Evolutionary conservation across 2,888 invertebrate genomes (phyloP).

Genomic region (Acrocera orbiculus): DNA sequence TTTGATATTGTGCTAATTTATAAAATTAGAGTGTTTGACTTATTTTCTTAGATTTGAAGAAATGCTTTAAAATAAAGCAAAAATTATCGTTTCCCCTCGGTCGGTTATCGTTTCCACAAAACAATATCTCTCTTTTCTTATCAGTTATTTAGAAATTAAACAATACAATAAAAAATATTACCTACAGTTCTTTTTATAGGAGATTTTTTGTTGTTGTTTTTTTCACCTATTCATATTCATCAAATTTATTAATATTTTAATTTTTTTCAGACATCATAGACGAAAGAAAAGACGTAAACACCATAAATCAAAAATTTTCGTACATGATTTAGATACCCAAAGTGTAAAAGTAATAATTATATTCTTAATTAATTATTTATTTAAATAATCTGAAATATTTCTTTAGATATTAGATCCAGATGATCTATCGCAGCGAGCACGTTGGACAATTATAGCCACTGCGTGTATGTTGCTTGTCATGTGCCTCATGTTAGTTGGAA

Average conservation of each 20-base stretch:
- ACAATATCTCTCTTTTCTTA: too few relatives aligned
- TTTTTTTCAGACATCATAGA: conserved; percentile 25
- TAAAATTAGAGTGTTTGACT: too few relatives aligned
- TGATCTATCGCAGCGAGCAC: conserved; percentile 64
- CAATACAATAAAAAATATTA: too few relatives aligned
- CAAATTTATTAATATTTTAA: too few relatives aligned
- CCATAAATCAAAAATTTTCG: conserved; percentile 31
- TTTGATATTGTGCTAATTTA: too few relatives aligned
- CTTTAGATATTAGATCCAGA: conserved; percentile 53
- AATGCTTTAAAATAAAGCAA: background rate
- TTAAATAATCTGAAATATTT: background rate
- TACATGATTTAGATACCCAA: conserved; percentile 31
- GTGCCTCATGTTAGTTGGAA: conserved; percentile 77
- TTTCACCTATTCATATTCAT: too few relatives aligned
- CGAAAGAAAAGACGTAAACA: conserved; percentile 31
- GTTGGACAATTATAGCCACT: conserved; percentile 82
- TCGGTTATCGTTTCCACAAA: too few relatives aligned
- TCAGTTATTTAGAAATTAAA: too few relatives aligned
- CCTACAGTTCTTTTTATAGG: too few relatives aligned
- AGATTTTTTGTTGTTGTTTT: too few relatives aligned
- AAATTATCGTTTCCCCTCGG: too few relatives aligned
- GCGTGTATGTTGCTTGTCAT: conserved; percentile 74
- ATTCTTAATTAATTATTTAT: background rate
- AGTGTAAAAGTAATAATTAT: conserved; percentile 25
- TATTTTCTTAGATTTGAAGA: too few relatives aligned